These are phyloP conservation scores for Augochlora pura DNA, from an alignment of 1,140 invertebrate genomes.

Conservation along the genomic window DNA sequence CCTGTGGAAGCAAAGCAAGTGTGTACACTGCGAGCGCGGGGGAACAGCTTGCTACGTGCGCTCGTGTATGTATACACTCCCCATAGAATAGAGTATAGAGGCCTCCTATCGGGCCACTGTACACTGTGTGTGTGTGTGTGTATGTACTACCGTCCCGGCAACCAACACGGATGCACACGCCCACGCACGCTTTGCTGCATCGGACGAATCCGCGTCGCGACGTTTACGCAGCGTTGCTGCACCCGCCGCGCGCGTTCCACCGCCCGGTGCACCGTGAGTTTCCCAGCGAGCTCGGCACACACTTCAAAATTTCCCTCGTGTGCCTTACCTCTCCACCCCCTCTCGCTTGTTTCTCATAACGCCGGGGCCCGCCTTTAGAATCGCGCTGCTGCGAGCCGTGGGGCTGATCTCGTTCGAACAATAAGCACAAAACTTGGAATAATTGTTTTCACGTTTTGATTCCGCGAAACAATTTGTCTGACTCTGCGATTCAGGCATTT, in stretches of 20 bases:
- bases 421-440: no score
- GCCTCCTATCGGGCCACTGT: slow-evolving; percentile 2
- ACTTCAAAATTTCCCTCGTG: background rate
- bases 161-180: background rate
- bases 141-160: no score
- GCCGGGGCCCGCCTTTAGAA: no score
- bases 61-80: slow-evolving; percentile 19
- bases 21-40: background rate
- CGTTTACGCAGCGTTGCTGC: background rate
- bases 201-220: slow-evolving; percentile 23
- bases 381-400: no score
- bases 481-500: no score
- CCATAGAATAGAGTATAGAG: slow-evolving; percentile 10
- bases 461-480: no score
- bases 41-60: slow-evolving; percentile 39
- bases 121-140: no score
- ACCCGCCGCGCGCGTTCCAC: no score
- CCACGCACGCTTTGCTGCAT: slow-evolving; percentile 9
- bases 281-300: background rate
- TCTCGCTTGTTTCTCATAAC: no score
- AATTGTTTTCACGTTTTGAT: no score
- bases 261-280: background rate
- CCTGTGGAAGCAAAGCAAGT: slow-evolving; percentile 18
- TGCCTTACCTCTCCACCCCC: no score
- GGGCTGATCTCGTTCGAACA: no score